Percentiles rank a stretch among this genome's conserved stretches.
These are phyloP conservation scores for Synergus itoensis DNA, from an alignment of 2,888 invertebrate species.

Conservation along the genomic window DNA sequence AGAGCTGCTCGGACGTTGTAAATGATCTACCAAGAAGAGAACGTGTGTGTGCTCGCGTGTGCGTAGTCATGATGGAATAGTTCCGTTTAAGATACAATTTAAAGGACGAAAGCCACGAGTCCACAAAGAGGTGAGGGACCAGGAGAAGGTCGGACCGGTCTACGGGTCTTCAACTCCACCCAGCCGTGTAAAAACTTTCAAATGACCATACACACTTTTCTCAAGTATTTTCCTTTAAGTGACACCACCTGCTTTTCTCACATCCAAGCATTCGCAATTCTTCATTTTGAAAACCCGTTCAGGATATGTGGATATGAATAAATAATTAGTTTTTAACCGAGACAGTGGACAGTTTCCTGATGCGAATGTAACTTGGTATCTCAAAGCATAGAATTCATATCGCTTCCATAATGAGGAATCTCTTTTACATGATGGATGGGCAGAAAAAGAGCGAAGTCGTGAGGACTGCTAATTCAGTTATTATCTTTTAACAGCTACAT, in stretches of 20 bases:
- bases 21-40: slow-evolving; percentile 6
- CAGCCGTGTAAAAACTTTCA: slow-evolving; percentile 28
- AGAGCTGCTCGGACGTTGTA: slow-evolving; percentile 25
- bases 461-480: background rate
- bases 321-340: background rate
- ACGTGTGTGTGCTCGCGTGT: slow-evolving; percentile 43
- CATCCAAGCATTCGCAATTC: background rate
- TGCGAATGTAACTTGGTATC: background rate
- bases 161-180: slow-evolving; percentile 18
- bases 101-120: slow-evolving; percentile 44
- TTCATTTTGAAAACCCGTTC: background rate
- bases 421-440: background rate
- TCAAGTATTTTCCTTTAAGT: slow-evolving; percentile 25
- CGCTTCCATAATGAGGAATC: background rate
- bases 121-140: slow-evolving; percentile 45
- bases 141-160: slow-evolving; percentile 26
- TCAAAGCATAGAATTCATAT: background rate
- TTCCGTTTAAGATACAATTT: slow-evolving; percentile 59
- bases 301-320: background rate
- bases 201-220: slow-evolving; percentile 12
- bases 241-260: slow-evolving; percentile 16
- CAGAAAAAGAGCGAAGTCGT: background rate
- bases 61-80: slow-evolving; percentile 63
- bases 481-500: background rate
- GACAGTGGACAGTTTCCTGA: background rate